phyloP scores from a whole-genome alignment of 2,113 vertebrate species.

The Noctilio leporinus region DNA sequence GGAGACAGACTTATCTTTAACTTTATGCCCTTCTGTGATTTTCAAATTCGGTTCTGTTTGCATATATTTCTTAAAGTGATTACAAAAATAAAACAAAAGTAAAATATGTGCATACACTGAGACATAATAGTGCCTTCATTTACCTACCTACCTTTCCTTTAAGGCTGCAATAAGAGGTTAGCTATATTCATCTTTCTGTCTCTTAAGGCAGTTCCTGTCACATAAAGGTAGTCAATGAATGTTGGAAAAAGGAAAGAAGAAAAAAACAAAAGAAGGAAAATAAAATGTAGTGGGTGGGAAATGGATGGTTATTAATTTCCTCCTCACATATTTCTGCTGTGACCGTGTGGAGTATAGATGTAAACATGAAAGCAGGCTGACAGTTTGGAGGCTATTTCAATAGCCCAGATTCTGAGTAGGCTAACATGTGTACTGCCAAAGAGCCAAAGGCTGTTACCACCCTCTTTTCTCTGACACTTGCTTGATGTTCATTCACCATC shows the following conservation, averaged over 20 bases:
- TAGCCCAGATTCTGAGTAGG: background rate
- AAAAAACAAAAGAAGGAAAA: background rate
- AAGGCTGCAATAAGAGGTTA: background rate
- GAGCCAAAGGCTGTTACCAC: background rate
- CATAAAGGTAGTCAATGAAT: background rate
- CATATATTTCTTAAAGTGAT: background rate
- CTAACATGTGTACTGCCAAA: background rate
- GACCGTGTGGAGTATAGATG: background rate
- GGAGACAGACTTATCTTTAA: background rate
- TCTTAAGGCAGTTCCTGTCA: background rate
- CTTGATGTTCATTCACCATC: background rate
- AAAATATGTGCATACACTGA: background rate
- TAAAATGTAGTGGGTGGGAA: background rate
- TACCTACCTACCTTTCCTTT: background rate
- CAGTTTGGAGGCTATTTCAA: background rate
- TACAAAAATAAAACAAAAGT: conserved; percentile 10
- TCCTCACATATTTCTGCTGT: background rate
- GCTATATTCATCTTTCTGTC: background rate
- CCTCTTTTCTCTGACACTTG: background rate
- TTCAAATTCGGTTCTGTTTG: background rate
- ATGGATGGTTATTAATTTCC: background rate
- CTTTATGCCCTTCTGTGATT: background rate
- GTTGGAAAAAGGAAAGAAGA: background rate
- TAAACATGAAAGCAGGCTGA: background rate
- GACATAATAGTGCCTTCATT: background rate